Evolutionary conservation across 2,888 invertebrate species (phyloP).

Genomic region (Hypomecis atomaria): DNA sequence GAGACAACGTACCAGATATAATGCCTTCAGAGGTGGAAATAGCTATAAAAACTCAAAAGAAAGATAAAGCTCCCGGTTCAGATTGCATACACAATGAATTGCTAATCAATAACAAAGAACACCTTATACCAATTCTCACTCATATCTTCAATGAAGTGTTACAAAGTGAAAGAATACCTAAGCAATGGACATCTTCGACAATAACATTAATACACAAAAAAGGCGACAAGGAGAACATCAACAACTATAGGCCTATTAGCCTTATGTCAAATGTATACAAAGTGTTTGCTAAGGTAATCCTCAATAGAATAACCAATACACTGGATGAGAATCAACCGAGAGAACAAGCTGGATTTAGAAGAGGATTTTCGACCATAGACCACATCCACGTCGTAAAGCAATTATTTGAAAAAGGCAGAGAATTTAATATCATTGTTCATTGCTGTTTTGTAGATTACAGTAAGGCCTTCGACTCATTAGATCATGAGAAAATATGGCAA

Average conservation of each 20-base stretch:
- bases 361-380: background rate
- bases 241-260: background rate
- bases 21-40: background rate
- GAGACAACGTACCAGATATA: background rate
- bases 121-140: background rate
- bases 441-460: background rate
- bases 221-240: background rate
- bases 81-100: background rate
- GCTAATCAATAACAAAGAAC: background rate
- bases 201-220: background rate
- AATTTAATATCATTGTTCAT: background rate
- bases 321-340: background rate
- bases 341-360: background rate
- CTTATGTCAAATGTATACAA: background rate
- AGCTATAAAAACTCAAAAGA: background rate
- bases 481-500: background rate
- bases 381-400: background rate
- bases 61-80: background rate
- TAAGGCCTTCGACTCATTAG: background rate
- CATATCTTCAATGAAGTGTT: background rate
- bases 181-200: background rate
- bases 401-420: background rate
- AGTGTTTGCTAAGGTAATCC: background rate
- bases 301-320: background rate
- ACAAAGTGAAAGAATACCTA: background rate